Conservation (phyloP, 2,113 vertebrate genomes). For the Ciconia maguari region DNA sequence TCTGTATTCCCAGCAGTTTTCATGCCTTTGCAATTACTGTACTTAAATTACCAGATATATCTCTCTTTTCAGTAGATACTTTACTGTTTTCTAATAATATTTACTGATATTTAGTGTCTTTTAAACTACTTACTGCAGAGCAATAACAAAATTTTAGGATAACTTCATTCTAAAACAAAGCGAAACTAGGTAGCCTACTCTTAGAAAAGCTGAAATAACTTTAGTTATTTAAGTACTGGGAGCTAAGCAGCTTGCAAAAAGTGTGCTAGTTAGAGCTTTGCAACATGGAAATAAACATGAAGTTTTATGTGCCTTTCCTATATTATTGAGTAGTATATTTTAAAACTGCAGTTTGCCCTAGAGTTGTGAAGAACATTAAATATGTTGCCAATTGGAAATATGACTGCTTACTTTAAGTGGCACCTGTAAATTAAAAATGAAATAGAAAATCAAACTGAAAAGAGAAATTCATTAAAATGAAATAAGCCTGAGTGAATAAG, state of each 20-base stretch:
- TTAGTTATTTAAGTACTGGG: neutral
- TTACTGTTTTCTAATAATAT: neutral
- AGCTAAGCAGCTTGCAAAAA: neutral
- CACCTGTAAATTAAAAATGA: slow-evolving; percentile 17
- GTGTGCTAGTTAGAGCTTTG: neutral
- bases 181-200: neutral
- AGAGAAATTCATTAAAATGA: slow-evolving; percentile 5
- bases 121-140: neutral
- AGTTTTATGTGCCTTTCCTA: slow-evolving; percentile 6
- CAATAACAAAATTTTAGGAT: neutral
- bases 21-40: neutral
- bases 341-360: neutral
- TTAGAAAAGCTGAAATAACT: neutral
- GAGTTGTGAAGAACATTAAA: slow-evolving; percentile 31
- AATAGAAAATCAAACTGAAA: slow-evolving; percentile 7
- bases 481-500: neutral
- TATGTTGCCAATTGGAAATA: neutral
- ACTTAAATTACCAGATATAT: neutral
- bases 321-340: neutral
- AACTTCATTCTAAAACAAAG: neutral
- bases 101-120: neutral
- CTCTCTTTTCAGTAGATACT: neutral
- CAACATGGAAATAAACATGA: neutral
- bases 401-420: neutral
- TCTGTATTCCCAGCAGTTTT: neutral